Percentiles rank a stretch among this genome's conserved stretches.
These are phyloP conservation scores for Muscicapa adusta DNA, from an alignment of 2,113 vertebrate genomes.

Conservation along the genomic window DNA sequence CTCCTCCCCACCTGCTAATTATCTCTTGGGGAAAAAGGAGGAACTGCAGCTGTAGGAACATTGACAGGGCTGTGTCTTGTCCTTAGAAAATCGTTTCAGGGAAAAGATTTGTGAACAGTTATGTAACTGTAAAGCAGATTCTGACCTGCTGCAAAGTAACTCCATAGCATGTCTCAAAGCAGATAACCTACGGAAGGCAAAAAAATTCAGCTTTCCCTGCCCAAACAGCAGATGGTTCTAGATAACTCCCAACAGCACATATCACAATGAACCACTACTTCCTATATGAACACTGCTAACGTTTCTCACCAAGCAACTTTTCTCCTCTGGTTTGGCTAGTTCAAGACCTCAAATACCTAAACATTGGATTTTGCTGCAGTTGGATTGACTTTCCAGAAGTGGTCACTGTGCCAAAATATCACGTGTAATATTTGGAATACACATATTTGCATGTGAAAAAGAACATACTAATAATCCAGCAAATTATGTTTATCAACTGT, in stretches of 20 bases:
- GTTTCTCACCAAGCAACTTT: not conserved
- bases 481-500: not conserved
- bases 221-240: not conserved
- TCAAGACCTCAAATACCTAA: not conserved
- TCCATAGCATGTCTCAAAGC: not conserved
- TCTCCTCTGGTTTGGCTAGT: not conserved
- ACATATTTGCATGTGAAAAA: not conserved
- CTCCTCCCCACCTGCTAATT: not conserved
- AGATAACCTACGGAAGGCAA: not conserved
- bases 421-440: not conserved
- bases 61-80: not conserved
- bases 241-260: not conserved
- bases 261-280: not conserved
- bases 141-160: not conserved
- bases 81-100: not conserved
- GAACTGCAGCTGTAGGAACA: not conserved
- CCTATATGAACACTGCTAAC: not conserved
- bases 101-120: not conserved
- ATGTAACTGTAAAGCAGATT: not conserved
- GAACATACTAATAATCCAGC: not conserved
- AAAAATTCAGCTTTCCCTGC: not conserved
- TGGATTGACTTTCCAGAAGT: not conserved
- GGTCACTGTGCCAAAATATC: not conserved
- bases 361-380: not conserved
- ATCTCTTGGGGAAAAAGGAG: not conserved